Percentiles rank a stretch among this genome's conserved stretches.
phyloP scores from a whole-genome alignment of 2,888 invertebrate genomes.

The Drosophila limbata region DNA sequence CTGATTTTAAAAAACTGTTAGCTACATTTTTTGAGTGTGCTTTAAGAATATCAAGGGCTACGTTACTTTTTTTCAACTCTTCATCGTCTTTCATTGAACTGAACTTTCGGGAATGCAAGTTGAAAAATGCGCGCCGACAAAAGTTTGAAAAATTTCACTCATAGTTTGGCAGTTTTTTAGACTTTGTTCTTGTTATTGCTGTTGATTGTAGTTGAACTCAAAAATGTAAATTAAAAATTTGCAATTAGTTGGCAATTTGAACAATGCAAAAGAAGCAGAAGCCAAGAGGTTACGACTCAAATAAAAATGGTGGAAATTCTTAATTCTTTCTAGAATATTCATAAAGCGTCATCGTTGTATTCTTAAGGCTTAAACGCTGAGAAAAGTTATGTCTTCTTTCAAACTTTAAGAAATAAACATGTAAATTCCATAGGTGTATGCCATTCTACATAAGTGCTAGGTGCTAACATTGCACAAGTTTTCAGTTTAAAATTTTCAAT shows the following conservation, averaged over 20 bases:
- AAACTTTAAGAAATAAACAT: neutral
- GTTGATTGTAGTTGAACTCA: conserved; percentile 36
- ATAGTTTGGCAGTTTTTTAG: conserved; percentile 46
- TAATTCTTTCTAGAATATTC: conserved; percentile 26
- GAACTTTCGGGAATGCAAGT: conserved; percentile 23
- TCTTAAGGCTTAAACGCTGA: neutral
- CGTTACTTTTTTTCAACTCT: conserved; percentile 44
- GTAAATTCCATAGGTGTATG: neutral
- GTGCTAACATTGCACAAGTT: neutral
- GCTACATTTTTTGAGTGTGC: conserved; percentile 37
- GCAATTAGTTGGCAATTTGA: conserved; percentile 55
- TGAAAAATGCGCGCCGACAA: conserved; percentile 41
- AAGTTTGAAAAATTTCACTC: conserved; percentile 51
- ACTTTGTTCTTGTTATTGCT: conserved; percentile 17
- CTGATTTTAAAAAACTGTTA: conserved; percentile 51
- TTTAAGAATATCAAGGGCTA: conserved; percentile 33
- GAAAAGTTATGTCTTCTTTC: conserved; percentile 18
- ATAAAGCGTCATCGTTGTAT: neutral
- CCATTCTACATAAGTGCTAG: neutral
- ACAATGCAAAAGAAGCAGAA: conserved; percentile 17
- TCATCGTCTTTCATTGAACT: conserved; percentile 30
- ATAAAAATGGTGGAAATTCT: conserved; percentile 25
- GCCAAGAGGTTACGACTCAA: conserved; percentile 13
- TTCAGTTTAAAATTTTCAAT: neutral
- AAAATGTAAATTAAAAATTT: conserved; percentile 60